These are phyloP conservation scores for Pygoscelis adeliae DNA, from an alignment of 2,113 vertebrate species.

Conservation along the genomic window DNA sequence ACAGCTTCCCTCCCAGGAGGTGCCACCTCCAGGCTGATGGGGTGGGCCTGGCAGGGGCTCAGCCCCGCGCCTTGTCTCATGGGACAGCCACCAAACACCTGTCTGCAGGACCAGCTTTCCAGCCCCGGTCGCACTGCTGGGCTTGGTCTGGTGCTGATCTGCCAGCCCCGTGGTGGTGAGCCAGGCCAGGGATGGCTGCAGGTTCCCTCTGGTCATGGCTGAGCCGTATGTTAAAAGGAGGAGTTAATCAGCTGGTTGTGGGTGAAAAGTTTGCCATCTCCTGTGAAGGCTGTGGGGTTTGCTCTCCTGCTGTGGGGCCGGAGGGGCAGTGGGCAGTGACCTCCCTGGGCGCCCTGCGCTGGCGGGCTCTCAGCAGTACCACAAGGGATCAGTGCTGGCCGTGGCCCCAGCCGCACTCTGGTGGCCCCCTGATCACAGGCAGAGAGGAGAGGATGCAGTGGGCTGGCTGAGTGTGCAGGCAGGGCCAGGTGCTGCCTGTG, in stretches of 20 bases:
- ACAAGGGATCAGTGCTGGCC: accelerated
- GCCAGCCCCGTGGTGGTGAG: accelerated
- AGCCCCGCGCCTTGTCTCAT: background rate
- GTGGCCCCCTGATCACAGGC: background rate
- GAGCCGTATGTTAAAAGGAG: accelerated
- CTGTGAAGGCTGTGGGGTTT: background rate
- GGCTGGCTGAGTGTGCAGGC: background rate
- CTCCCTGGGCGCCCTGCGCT: accelerated
- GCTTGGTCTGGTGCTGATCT: background rate
- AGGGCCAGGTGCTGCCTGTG: background rate
- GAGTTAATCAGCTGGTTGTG: background rate
- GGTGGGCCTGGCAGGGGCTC: background rate
- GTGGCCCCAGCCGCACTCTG: background rate
- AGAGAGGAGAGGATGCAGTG: background rate
- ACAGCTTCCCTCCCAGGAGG: accelerated
- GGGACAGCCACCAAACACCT: background rate
- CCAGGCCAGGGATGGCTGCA: accelerated
- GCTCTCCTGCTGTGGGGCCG: accelerated
- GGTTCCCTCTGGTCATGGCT: background rate
- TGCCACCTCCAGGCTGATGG: background rate
- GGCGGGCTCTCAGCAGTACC: accelerated
- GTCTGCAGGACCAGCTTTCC: background rate
- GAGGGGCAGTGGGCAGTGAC: background rate
- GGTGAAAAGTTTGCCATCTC: background rate
- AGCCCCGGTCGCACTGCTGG: accelerated